Evolutionary conservation across 2,113 vertebrate genomes (phyloP).

Genomic region (Axis porcinus): DNA sequence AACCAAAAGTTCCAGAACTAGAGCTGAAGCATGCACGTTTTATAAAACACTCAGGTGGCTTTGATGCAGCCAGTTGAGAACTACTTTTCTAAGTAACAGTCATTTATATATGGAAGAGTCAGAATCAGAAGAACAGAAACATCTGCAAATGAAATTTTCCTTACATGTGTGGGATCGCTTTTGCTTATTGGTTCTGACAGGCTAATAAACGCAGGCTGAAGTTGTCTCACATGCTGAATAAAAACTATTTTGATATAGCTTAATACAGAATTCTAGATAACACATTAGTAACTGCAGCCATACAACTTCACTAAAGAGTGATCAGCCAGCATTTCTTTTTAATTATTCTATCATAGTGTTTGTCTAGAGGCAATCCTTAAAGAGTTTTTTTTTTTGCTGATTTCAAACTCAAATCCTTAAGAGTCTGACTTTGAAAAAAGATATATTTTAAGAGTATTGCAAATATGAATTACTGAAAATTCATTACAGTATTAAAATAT

Average conservation of each 20-base stretch:
- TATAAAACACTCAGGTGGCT: not conserved
- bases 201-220: not conserved
- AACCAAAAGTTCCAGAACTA: not conserved
- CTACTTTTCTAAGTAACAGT: not conserved
- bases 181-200: not conserved
- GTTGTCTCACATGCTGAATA: not conserved
- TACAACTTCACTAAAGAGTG: conserved; percentile 2
- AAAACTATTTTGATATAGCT: not conserved
- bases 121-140: not conserved
- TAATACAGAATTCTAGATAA: conserved; percentile 1
- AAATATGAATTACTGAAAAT: not conserved
- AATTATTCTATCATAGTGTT: not conserved
- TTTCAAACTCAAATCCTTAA: not conserved
- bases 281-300: not conserved
- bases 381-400: not conserved
- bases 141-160: not conserved
- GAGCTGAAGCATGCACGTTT: not conserved
- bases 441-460: not conserved
- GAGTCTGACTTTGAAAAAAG: not conserved
- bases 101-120: not conserved
- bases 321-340: not conserved
- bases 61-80: conserved; percentile 25
- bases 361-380: not conserved
- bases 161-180: not conserved
- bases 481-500: not conserved